Percentiles rank a stretch among this genome's conserved stretches.
These are phyloP conservation scores for Prochilodus magdalenae DNA, from an alignment of 2,113 vertebrate genomes.

Conservation along the genomic window DNA sequence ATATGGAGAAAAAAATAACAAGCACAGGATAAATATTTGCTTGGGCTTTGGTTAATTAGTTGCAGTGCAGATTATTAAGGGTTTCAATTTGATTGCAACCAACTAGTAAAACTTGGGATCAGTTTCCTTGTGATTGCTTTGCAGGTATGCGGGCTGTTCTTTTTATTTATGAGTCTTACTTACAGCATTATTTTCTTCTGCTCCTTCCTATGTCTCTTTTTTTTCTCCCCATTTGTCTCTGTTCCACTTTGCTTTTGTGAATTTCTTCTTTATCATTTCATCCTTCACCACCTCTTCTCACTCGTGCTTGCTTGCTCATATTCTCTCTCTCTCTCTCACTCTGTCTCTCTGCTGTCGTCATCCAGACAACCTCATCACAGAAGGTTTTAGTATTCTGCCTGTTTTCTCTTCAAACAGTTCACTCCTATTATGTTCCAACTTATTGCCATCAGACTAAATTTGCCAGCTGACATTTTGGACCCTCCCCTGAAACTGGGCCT, in stretches of 20 bases:
- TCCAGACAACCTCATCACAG: constrained; percentile 54
- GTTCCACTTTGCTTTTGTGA: not conserved
- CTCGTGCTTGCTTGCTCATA: not conserved
- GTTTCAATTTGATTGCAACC: constrained; percentile 3
- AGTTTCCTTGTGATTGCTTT: not conserved
- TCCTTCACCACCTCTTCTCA: not conserved
- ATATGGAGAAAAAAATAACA: not conserved
- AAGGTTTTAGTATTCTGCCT: constrained; percentile 62
- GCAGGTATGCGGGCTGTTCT: not conserved
- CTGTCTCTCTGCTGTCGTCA: constrained; percentile 4
- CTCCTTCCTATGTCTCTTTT: not conserved
- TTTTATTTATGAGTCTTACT: not conserved
- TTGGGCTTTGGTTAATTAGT: not conserved
- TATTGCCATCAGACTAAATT: constrained; percentile 61
- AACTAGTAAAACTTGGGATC: not conserved
- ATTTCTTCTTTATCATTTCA: not conserved
- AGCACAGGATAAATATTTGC: not conserved
- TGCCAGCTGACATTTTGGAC: constrained; percentile 60
- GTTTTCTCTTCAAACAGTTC: constrained; percentile 49
- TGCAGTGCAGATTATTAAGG: not conserved
- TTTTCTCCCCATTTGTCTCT: not conserved
- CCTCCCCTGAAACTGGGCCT: constrained; percentile 39
- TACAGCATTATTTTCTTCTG: not conserved
- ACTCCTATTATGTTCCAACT: constrained; percentile 60
- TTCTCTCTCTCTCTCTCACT: not conserved